These are phyloP conservation scores for Meloe dianella DNA, from an alignment of 2,888 invertebrate species.

Conservation along the genomic window DNA sequence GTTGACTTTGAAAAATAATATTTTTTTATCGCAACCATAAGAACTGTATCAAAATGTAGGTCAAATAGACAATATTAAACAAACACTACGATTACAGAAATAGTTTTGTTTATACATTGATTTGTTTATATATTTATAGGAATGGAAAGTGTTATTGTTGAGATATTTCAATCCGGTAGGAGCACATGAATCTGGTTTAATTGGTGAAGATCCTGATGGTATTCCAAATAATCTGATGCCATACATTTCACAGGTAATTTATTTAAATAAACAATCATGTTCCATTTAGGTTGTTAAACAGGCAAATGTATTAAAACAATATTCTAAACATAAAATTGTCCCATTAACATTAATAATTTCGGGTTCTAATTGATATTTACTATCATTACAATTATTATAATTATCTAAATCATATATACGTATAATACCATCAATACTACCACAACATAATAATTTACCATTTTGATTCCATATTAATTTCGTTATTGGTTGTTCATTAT, in stretches of 20 bases:
- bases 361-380: conserved; percentile 39
- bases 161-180: conserved; percentile 97
- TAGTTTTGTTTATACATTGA: not conserved
- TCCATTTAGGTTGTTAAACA: conserved; percentile 19
- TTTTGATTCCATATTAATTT: conserved; percentile 68
- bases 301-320: conserved; percentile 49
- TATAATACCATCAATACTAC: conserved; percentile 70
- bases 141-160: conserved; percentile 80
- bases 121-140: conserved; percentile 65
- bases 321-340: conserved; percentile 47
- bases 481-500: conserved; percentile 66
- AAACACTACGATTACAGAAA: not conserved
- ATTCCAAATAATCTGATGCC: conserved; percentile 96
- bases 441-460: conserved; percentile 70
- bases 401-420: conserved; percentile 66
- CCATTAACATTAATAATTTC: conserved; percentile 37
- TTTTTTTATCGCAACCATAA: no score
- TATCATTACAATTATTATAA: conserved; percentile 26
- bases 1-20: no score
- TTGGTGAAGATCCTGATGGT: conserved; percentile 92
- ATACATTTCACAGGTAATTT: conserved; percentile 76
- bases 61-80: no score
- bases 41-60: no score
- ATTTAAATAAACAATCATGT: conserved; percentile 1
- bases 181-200: conserved; percentile 85